Conservation (phyloP, 2,797 vertebrate genomes). For the Menidia menidia region DNA sequence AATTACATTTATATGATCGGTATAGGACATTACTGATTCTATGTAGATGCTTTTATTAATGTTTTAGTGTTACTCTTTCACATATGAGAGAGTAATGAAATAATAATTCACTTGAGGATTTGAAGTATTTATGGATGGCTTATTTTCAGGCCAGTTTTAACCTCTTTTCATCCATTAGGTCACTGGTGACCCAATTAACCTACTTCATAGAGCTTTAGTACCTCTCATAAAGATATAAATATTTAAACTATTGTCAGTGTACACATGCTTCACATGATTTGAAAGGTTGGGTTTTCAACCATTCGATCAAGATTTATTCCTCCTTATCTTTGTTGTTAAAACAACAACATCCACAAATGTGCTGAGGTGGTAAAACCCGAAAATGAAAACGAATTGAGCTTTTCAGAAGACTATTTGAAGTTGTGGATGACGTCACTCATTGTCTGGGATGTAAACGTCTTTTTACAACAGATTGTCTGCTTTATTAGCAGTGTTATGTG, state of each 20-base stretch:
- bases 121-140: conserved; percentile 31
- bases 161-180: conserved; percentile 12
- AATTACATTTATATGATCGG: not conserved
- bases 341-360: not conserved
- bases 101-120: conserved; percentile 16
- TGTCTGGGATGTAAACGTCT: no score
- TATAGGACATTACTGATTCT: conserved; percentile 1
- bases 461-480: no score
- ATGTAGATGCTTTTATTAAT: conserved; percentile 28
- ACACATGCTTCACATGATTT: not conserved
- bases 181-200: conserved; percentile 15
- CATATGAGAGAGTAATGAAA: conserved; percentile 19
- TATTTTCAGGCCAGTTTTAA: conserved; percentile 19
- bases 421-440: no score
- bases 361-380: no score
- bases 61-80: conserved; percentile 3
- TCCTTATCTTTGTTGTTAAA: no score
- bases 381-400: no score
- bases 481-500: no score
- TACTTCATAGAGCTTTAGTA: not conserved
- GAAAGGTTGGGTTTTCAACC: not conserved
- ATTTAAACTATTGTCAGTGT: conserved; percentile 6
- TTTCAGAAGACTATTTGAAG: no score
- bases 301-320: not conserved
- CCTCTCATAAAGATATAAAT: conserved; percentile 16